Base-by-base conservation (phyloP, 2,797 vertebrate genomes). In the Sebastolobus alascanus region DNA sequence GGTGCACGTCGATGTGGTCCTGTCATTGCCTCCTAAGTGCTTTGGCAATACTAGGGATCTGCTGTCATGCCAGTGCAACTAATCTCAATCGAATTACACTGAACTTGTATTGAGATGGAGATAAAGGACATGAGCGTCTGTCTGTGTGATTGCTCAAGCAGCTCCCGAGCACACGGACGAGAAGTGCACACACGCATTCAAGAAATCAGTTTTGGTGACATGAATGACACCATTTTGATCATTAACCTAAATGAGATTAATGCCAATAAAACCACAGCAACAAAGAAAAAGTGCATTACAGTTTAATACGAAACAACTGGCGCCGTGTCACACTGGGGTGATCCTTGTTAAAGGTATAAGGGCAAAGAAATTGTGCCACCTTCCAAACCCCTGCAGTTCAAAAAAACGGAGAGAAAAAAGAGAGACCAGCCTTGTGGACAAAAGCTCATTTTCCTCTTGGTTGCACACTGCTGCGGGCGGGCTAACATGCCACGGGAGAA, bases 1-100 rank as follows among this genome's bases (percentile, higher is more conserved):
- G n/a, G 52, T 22, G 65, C 83, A 85, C 83, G 68, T 96, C 94
- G 80, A 95, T 94, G 94, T 77, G 75, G 85, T 89, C 77, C 90
- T 95, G 94, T 96, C 95, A 95, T 95, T 96, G 95, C 92, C 90
- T 95, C 87, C 92, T 96, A 96, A 96, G 94, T 95, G 94, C 90
- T 96, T 95, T 94, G 90, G 94, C 95, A 94, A 95, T 96, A 96
- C 88, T 93, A 88, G 90, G 87, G 92, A 94, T 94, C 94, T 94
- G 91, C 94, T 95, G 94, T 95, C 94, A 96, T 95, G 94, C 94
- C 92, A 94, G 89, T 91, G 92, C 92, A 90, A 93, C 93, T 95
- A 94, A 96, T 95, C 93, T 93, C 93, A 95, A 95, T 95, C 25
- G 93, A 96, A 95, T 95, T 95, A 95, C 91, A 94, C 86, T 93